These are phyloP conservation scores for Drosophila birchii DNA, from an alignment of 2,888 invertebrate species.

Conservation along the genomic window DNA sequence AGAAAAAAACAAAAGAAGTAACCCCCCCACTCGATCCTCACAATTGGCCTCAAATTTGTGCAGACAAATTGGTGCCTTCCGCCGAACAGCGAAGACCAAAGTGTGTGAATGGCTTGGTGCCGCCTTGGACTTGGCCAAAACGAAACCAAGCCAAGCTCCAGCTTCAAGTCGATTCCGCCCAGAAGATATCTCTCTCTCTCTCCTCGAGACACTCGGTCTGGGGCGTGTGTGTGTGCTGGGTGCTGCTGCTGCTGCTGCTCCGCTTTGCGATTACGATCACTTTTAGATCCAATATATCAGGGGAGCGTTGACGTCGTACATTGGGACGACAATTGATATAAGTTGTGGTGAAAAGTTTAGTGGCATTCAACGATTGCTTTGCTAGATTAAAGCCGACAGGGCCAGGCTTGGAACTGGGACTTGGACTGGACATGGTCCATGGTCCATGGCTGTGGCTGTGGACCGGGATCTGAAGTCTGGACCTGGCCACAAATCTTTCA, in stretches of 20 bases:
- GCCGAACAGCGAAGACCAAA: slow-evolving; percentile 8
- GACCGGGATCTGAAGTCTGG: slow-evolving; percentile 47
- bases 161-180: slow-evolving; percentile 8
- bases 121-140: slow-evolving; percentile 42
- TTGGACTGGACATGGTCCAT: slow-evolving; percentile 20
- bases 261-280: slow-evolving; percentile 82
- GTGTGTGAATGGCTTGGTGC: slow-evolving; percentile 14
- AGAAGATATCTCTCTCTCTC: slow-evolving; percentile 12
- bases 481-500: slow-evolving; percentile 74
- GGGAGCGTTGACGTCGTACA: slow-evolving; percentile 81
- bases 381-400: slow-evolving; percentile 81
- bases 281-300: slow-evolving; percentile 83
- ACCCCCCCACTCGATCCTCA: background rate
- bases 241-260: slow-evolving; percentile 66
- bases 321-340: slow-evolving; percentile 83
- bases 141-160: slow-evolving; percentile 24
- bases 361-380: slow-evolving; percentile 82
- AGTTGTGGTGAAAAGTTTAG: slow-evolving; percentile 82
- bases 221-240: slow-evolving; percentile 40
- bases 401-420: slow-evolving; percentile 40
- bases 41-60: slow-evolving; percentile 40
- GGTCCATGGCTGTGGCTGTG: slow-evolving; percentile 1
- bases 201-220: slow-evolving; percentile 42
- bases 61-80: slow-evolving; percentile 47
- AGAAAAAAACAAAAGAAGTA: background rate